Percentiles rank a stretch among this genome's conserved stretches.
Conservation (phyloP, 2,113 vertebrate species). For the Emberiza fucata region DNA sequence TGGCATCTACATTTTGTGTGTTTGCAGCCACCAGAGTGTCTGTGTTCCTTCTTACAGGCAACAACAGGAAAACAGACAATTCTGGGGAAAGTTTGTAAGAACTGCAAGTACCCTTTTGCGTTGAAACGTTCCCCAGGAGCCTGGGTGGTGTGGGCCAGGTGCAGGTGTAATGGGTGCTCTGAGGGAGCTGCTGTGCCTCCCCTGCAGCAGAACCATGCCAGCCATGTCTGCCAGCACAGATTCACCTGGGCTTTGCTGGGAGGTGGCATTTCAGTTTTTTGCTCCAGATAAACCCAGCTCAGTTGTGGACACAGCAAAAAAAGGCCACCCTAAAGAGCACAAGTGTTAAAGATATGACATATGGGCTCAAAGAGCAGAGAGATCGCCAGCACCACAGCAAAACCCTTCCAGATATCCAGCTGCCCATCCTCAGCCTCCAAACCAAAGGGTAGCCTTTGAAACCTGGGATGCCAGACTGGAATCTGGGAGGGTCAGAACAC, state of each 20-base stretch:
- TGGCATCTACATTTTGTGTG: neutral
- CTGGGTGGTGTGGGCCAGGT: neutral
- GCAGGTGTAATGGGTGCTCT: neutral
- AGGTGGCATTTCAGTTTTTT: neutral
- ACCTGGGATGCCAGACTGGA: neutral
- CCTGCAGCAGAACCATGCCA: neutral
- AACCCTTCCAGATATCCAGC: neutral
- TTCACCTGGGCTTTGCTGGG: neutral
- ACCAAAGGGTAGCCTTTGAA: conserved; percentile 11
- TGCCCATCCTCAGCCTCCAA: neutral
- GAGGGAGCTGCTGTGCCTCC: neutral
- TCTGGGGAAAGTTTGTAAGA: neutral
- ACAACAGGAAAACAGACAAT: neutral
- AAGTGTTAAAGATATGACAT: neutral
- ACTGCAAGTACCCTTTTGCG: neutral
- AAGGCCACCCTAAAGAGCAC: neutral
- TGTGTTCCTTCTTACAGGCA: neutral
- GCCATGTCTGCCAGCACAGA: neutral
- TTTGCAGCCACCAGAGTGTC: neutral
- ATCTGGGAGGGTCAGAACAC: neutral
- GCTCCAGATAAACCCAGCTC: neutral
- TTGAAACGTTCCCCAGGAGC: neutral
- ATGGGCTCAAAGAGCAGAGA: neutral
- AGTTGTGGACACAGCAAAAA: neutral
- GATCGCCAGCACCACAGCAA: neutral